phyloP scores from a whole-genome alignment of 1,140 invertebrate species.

The Drosophila biarmipes region DNA sequence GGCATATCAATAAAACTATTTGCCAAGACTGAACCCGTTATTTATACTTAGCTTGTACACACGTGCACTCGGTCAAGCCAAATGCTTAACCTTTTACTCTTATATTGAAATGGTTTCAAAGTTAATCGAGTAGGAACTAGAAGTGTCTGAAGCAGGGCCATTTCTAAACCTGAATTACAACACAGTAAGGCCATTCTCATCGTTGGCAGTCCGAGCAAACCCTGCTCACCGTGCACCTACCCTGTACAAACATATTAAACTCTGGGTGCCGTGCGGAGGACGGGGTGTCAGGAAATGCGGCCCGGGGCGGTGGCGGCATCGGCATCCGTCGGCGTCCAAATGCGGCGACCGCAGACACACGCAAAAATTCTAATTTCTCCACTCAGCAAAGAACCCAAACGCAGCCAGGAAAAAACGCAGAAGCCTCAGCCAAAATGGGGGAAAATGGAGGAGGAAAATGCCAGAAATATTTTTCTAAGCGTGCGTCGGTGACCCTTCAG shows the following conservation, averaged over 20 bases:
- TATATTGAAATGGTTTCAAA: too few relatives aligned
- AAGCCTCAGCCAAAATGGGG: conserved; percentile 12
- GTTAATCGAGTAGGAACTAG: too few relatives aligned
- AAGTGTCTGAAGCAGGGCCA: too few relatives aligned
- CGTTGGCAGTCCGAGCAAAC: not conserved
- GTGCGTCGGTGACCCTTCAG: conserved; percentile 54
- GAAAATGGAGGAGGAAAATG: conserved; percentile 51
- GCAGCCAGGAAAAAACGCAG: conserved; percentile 6
- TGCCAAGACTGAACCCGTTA: too few relatives aligned
- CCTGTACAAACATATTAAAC: conserved; percentile 77
- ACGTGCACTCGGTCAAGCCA: too few relatives aligned
- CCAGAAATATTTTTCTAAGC: conserved; percentile 83
- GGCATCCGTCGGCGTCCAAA: conserved; percentile 70
- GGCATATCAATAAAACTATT: too few relatives aligned
- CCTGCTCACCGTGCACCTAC: conserved; percentile 14
- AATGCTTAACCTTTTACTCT: too few relatives aligned
- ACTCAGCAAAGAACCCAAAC: conserved; percentile 57
- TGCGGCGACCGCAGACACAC: conserved; percentile 71
- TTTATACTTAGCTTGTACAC: too few relatives aligned
- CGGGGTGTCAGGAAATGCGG: conserved; percentile 59
- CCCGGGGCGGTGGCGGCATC: conserved; percentile 57
- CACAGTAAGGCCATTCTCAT: too few relatives aligned
- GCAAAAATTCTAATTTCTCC: conserved; percentile 76
- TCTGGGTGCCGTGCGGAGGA: conserved; percentile 40
- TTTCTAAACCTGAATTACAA: too few relatives aligned